These are phyloP conservation scores for Lithosia quadra DNA, from an alignment of 2,888 invertebrate genomes.

Conservation along the genomic window DNA sequence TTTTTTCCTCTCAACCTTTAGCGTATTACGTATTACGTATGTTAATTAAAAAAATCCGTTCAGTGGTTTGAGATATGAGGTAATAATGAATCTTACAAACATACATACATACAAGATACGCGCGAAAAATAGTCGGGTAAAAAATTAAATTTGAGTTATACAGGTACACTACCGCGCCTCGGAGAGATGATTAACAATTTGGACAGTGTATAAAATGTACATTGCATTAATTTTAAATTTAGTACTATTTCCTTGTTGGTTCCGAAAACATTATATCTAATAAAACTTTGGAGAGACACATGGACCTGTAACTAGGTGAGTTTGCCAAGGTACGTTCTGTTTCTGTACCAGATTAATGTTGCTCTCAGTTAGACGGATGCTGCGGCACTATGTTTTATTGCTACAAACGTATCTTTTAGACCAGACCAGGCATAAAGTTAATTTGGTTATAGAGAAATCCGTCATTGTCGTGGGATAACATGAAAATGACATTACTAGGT, in stretches of 20 bases:
- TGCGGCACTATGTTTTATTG: constrained; percentile 31
- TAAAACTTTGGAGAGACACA: background rate
- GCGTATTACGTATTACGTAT: too few relatives aligned
- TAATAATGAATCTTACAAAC: too few relatives aligned
- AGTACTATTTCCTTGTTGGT: background rate
- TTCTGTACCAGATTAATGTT: constrained; percentile 24
- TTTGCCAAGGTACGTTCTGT: constrained; percentile 23
- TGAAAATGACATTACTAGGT: background rate
- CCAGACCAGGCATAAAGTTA: background rate
- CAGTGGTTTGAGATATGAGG: too few relatives aligned
- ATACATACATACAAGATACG: too few relatives aligned
- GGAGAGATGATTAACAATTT: background rate
- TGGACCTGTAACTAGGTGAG: constrained; percentile 14
- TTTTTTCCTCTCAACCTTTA: too few relatives aligned
- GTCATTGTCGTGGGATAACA: background rate
- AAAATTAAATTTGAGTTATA: too few relatives aligned
- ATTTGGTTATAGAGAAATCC: background rate
- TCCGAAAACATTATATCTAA: background rate
- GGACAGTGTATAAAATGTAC: background rate
- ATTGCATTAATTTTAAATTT: background rate
- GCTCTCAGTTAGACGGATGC: constrained; percentile 28
- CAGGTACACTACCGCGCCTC: background rate
- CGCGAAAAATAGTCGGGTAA: too few relatives aligned
- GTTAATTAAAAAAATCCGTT: too few relatives aligned
- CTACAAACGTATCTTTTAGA: constrained; percentile 15